Conservation (phyloP, 2,113 vertebrate species). For the Rhea pennata region DNA sequence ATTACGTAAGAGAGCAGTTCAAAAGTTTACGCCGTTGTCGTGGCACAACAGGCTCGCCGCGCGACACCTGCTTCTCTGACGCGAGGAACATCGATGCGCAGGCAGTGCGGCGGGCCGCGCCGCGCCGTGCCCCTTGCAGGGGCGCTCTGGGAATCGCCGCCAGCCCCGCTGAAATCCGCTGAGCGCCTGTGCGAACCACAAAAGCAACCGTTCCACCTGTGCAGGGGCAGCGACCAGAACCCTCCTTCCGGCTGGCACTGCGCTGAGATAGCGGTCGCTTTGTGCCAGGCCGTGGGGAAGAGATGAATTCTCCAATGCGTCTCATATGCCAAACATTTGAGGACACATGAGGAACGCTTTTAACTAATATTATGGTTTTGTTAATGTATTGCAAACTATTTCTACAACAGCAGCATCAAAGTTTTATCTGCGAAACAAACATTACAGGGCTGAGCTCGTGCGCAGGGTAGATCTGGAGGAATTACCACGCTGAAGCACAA, state of each 20-base stretch:
- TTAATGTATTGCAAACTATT: conserved; percentile 9
- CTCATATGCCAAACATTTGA: not conserved
- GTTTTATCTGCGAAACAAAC: conserved; percentile 44
- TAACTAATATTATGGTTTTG: not conserved
- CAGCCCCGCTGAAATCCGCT: not conserved
- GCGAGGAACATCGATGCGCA: not conserved
- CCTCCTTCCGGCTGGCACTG: not conserved
- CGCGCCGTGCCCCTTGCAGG: not conserved
- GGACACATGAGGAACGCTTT: conserved; percentile 9
- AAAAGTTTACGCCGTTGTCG: not conserved
- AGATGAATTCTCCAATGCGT: not conserved
- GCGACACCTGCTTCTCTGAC: not conserved
- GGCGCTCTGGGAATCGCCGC: not conserved
- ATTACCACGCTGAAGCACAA: not conserved
- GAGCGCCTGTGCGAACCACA: not conserved
- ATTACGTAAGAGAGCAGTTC: not conserved
- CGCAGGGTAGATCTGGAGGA: not conserved
- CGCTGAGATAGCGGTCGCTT: not conserved
- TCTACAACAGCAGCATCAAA: not conserved
- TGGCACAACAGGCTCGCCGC: not conserved
- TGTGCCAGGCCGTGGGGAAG: not conserved
- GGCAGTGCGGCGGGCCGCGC: not conserved
- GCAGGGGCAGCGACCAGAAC: fast-evolving
- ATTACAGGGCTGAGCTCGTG: not conserved
- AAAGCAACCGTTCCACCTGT: not conserved